Percentiles rank a stretch among this genome's conserved stretches.
phyloP scores from a whole-genome alignment of 2,797 vertebrate species.

The Hapalemur alaotrensis region DNA sequence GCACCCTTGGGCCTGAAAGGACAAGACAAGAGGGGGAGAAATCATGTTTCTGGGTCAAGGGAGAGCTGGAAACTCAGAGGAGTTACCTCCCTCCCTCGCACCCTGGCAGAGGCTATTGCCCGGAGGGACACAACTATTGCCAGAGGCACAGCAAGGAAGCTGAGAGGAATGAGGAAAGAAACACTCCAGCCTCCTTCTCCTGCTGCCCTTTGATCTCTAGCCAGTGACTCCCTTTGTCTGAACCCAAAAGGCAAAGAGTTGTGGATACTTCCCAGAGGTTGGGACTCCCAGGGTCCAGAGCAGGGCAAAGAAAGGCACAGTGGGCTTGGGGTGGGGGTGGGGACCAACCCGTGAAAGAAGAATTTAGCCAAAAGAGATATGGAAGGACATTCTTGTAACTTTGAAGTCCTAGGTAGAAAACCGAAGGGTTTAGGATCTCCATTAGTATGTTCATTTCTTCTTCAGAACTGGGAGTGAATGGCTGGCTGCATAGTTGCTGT shows the following conservation, averaged over 20 bases:
- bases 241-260: background rate
- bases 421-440: background rate
- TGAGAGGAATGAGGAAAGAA: background rate
- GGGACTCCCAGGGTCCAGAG: background rate
- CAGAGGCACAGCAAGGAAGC: background rate
- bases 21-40: background rate
- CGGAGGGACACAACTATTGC: background rate
- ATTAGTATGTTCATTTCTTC: background rate
- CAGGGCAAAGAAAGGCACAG: background rate
- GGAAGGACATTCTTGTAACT: background rate
- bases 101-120: background rate
- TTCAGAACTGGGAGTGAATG: background rate
- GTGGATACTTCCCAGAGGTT: background rate
- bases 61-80: background rate
- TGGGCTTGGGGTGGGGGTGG: background rate
- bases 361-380: background rate
- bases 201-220: background rate
- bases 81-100: background rate
- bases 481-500: background rate
- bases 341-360: background rate
- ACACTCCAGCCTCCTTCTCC: background rate
- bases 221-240: background rate
- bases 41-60: background rate
- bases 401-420: background rate
- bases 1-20: background rate